Evolutionary conservation across 1,140 invertebrate genomes (phyloP).

Genomic region (Penaeus vannamei): DNA sequence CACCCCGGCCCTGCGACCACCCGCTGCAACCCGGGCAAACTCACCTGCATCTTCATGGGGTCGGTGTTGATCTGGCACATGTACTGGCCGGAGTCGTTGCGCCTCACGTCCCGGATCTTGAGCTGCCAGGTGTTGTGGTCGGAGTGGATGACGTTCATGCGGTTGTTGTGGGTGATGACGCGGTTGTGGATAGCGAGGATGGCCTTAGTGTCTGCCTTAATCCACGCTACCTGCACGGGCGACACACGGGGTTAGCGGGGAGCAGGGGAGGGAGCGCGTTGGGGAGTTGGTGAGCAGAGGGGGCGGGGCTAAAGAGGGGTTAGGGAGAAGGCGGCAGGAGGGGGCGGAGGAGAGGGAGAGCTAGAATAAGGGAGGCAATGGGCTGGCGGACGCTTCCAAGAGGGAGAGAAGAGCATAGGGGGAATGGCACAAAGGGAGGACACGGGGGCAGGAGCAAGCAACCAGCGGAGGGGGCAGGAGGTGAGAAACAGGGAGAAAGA

Average conservation of each 20-base stretch:
- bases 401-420: neutral
- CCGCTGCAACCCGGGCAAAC: constrained; percentile 49
- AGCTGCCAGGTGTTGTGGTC: constrained; percentile 92
- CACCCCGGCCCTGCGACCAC: neutral
- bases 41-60: constrained; percentile 92
- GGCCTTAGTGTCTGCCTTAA: constrained; percentile 92
- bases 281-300: neutral
- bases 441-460: neutral
- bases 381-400: neutral
- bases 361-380: neutral
- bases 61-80: constrained; percentile 98
- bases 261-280: neutral
- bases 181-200: constrained; percentile 92
- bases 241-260: neutral
- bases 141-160: constrained; percentile 88
- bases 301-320: neutral
- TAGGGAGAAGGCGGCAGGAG: neutral
- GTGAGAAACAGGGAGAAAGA: neutral
- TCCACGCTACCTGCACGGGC: constrained; percentile 86
- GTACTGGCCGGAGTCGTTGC: constrained; percentile 89
- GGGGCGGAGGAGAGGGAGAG: neutral
- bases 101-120: constrained; percentile 84
- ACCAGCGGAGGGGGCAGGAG: neutral
- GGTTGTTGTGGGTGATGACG: constrained; percentile 91
- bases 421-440: neutral